Evolutionary conservation across 1,140 invertebrate species (phyloP), one percentile per base, ranked within the genome.

Genomic region (Epicauta chinensis): DNA sequence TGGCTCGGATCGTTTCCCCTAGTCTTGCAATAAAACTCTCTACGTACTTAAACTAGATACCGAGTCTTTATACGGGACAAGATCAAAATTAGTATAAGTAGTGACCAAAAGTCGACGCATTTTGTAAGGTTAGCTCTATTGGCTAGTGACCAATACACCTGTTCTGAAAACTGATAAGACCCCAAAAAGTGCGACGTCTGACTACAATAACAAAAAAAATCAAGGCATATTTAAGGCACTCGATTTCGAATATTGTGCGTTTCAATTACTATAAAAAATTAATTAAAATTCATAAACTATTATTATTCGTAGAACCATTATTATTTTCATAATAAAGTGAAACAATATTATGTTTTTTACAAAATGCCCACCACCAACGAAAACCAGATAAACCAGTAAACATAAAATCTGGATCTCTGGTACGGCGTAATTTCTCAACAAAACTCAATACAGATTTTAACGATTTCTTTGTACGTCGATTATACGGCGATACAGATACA

Each of bases 291-390:
- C 10, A 43, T 29, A 41, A 23, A 36, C 30, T 34, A 47, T 46
- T 46, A 37, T 43, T 51, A 51, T 55, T 59, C 12, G 54, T 34
- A 36, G 53, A 52, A 51, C 60, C 55, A 37, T 56, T 63, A 48
- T 23, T 23, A 55, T 75, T 76, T 51, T 80, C 78, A 58, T 79
- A 81, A 59, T 80, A 79, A 15, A 82, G 64, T 2, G 80, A 81
- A 13, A 86, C 82, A 46, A 87, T 84, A 37, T 81, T 82, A 69
- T 87, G 81, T 61, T 87, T 86, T 65, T 86, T 86, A 72, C 84
- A 86, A 61, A 87, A 87, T 0, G 84, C 84, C 84, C 84, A 87
- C 85, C 85, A 87, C 85, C 85, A 87, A 13, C 83, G 69, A 60
- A 86, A 87, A 2, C 84, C 84, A 5, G 79, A 78, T 5, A 85